A percentile compares a stretch with the other conserved stretches of the same genome.
Conservation (phyloP, 2,797 vertebrate species). For the Parauchenoglanis punctatus region DNA sequence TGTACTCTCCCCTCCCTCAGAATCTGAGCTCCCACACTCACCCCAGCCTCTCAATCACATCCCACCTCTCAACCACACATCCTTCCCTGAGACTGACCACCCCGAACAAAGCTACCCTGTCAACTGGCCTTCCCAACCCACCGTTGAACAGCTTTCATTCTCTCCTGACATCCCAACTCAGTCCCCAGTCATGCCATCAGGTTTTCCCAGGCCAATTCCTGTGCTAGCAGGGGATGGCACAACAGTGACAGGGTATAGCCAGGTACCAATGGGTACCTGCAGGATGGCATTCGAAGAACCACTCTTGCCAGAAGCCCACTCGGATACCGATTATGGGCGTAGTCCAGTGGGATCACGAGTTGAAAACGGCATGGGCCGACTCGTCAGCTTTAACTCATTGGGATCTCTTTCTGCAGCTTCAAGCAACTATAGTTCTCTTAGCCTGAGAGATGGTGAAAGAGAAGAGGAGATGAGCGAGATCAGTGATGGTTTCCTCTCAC, state of each 20-base stretch:
- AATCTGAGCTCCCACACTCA: constrained; percentile 83
- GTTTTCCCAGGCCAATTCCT: constrained; percentile 70
- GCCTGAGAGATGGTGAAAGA: constrained; percentile 93
- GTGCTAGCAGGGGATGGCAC: constrained; percentile 68
- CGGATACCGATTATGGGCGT: constrained; percentile 66
- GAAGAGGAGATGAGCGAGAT: constrained; percentile 90
- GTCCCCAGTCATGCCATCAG: constrained; percentile 72
- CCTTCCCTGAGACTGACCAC: constrained; percentile 46
- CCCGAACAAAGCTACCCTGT: constrained; percentile 69
- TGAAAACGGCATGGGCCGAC: constrained; percentile 77
- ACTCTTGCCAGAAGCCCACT: constrained; percentile 72
- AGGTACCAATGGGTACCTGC: constrained; percentile 74
- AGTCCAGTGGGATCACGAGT: constrained; percentile 78
- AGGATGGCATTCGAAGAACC: constrained; percentile 82
- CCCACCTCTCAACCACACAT: constrained; percentile 16
- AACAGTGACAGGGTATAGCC: constrained; percentile 74
- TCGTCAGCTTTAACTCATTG: constrained; percentile 97
- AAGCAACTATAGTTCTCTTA: constrained; percentile 96
- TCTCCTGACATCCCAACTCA: constrained; percentile 72
- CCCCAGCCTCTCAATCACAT: constrained; percentile 67
- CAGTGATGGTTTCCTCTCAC: constrained; percentile 93
- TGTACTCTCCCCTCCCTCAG: constrained; percentile 81
- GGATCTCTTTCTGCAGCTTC: constrained; percentile 93
- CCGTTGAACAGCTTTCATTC: constrained; percentile 66
- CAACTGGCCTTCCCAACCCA: constrained; percentile 73